Base-by-base conservation (phyloP, 2,888 invertebrate species). In the Tachystola acroxantha region DNA sequence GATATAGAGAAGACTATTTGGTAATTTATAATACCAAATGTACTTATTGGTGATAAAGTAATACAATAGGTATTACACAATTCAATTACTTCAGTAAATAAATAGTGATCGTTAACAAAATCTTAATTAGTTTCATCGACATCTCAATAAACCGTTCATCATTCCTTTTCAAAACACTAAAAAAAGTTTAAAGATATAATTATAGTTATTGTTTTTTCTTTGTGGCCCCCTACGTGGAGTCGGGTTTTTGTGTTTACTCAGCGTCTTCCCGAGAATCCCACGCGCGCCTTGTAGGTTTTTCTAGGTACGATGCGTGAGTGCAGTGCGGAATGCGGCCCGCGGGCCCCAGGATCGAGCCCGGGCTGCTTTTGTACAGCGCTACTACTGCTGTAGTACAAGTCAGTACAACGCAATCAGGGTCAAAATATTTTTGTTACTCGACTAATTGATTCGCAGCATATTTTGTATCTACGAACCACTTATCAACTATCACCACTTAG, bases 271-370 rank as follows among this genome's bases (percentile, higher is more conserved):
- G 62, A 64, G 71, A 73, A 72, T 66, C 66, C 64, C 62, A 64
- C 64, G 63, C 61, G 51, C 54, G 59, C 47, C 50, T 46, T 52
- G 56, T 58, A 53, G 49, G 62, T 68, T 73, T 74, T 77, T 74
- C 71, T 74, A 66, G 61, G 67, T 70, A 75, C 55, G 57, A 61
- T 45, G 63, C 59, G 62, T 56, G 67, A 64, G 61, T 57, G 53
- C 60, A 64, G 56, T 49, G 43, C 37, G 63, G 73, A 70, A 76
- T 75, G 73, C 60, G 51, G 59, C 53, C 57, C 50, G 50, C 55
- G 48, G 46, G 44, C 37, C 37, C 43, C 43, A 22, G 3, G 50
- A 41, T 48, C n/a, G n/a, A n/a, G n/a, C 47, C 50, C 54, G 50
- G 46, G 45, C 42, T 49, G 54, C 50, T 50, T 57, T 58, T 46